A percentile compares a stretch with the other conserved stretches of the same genome.
These are phyloP conservation scores for Drosophila seclusa DNA, from an alignment of 2,888 invertebrate species.

Conservation along the genomic window DNA sequence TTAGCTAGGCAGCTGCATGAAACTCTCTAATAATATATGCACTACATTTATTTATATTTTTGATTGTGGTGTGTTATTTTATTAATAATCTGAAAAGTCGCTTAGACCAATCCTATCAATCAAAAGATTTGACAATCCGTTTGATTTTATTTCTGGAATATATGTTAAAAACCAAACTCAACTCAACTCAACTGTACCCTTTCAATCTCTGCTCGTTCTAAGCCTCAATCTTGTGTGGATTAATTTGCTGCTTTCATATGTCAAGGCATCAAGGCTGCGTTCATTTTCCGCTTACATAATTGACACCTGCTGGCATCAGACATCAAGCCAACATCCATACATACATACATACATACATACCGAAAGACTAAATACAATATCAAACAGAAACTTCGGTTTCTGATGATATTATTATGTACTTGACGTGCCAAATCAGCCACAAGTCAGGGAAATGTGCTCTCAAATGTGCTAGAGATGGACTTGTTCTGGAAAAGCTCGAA, in stretches of 20 bases:
- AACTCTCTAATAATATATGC: not conserved
- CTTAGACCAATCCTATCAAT: not conserved
- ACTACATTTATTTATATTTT: not conserved
- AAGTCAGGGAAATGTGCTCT: conserved; percentile 32
- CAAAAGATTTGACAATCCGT: not conserved
- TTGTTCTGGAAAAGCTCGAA: not conserved
- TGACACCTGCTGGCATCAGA: conserved; percentile 56
- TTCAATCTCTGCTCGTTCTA: not conserved
- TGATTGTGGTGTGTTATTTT: not conserved
- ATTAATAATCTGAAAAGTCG: not conserved
- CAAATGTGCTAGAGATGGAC: not conserved
- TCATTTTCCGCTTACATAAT: conserved; percentile 47
- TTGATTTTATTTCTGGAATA: not conserved
- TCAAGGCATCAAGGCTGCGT: conserved; percentile 26
- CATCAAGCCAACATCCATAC: conserved; percentile 21
- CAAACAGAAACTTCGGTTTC: conserved; percentile 34
- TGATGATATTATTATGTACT: conserved; percentile 63
- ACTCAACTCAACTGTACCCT: not conserved
- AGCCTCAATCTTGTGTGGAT: conserved; percentile 44
- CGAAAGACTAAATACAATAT: conserved; percentile 40
- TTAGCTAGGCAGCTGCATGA: not conserved
- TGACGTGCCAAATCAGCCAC: conserved; percentile 49
- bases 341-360: conserved; percentile 12
- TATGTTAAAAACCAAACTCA: not conserved
- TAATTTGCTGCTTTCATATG: conserved; percentile 54